Base-by-base conservation (phyloP, 1,140 invertebrate genomes). In the Macrobrachium rosenbergii region DNA sequence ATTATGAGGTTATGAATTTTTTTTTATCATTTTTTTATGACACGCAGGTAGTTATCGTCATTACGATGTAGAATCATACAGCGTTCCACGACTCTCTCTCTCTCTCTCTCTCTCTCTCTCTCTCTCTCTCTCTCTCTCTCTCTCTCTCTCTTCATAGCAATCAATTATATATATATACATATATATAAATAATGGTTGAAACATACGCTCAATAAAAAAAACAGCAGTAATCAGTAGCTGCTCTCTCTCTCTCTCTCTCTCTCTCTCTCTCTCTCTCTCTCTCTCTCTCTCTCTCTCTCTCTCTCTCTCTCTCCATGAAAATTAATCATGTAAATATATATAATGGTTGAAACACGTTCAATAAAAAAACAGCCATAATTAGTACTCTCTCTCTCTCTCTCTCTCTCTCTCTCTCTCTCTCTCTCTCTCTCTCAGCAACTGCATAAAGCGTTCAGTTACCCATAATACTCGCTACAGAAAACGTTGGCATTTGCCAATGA, bases 51-150 rank as follows among this genome's bases (percentile, higher is more conserved):
- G 3, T 37, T 37, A 2, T 37, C 28, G 28, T 3, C 28, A 37
- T 1, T 37, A 37, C 28, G 28, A 37, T 37, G 28, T 37, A 37
- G 28, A 37, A 37, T 37, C 28, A 3, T 37, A 37, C n/a, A n/a
- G n/a, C n/a, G n/a, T n/a, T n/a, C n/a, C n/a, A n/a, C n/a, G n/a
- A 6, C 45, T 52, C 45, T 52, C 45, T 52, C 45, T 52, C 52
- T 52, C 52, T 52, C 52, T 52, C 52, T 52, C 52, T n/a, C 64
- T 17, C 67, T 72, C 67, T 72, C 67, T 72, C 67, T 72, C 67
- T 72, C 67, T 72, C 67, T 72, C 67, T 72, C 67, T 72, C 67
- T 72, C 67, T 72, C 67, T 72, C 67, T 72, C 67, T 72, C 67
- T 72, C 67, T 72, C 67, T 72, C 67, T 72, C 67, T 21, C 19